Conservation (phyloP, 2,888 invertebrate genomes). For the Chydorus sphaericus region DNA sequence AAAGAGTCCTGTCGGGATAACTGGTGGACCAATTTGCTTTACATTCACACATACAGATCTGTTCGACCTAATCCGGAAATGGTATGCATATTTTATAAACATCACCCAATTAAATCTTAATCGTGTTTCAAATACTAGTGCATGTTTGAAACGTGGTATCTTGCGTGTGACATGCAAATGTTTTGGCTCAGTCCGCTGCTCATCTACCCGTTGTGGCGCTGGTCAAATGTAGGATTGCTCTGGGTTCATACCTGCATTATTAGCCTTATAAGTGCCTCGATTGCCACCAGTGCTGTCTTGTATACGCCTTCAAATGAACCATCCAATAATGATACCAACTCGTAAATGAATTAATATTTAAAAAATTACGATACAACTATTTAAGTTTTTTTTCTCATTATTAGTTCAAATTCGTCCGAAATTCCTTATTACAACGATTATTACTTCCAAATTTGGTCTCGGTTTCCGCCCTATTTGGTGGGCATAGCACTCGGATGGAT, state of each 20-base stretch:
- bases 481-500: conserved; percentile 63
- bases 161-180: conserved; percentile 29
- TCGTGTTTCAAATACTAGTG: too few species aligned
- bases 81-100: too few species aligned
- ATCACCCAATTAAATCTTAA: too few species aligned
- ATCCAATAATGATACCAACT: conserved; percentile 7
- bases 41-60: conserved; percentile 27
- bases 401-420: too few species aligned
- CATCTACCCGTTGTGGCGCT: conserved; percentile 18
- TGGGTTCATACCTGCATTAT: conserved; percentile 11
- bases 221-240: conserved; percentile 13
- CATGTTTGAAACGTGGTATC: conserved; percentile 59
- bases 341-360: not conserved
- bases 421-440: too few species aligned
- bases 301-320: conserved; percentile 10
- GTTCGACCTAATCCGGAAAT: not conserved
- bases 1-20: conserved; percentile 45
- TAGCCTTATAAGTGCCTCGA: conserved; percentile 9
- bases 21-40: conserved; percentile 60
- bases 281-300: conserved; percentile 3
- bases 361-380: not conserved
- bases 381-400: too few species aligned
- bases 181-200: conserved; percentile 18
- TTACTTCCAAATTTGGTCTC: conserved; percentile 71
- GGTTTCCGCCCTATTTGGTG: conserved; percentile 63